These are phyloP conservation scores for Plemyria rubiginata DNA, from an alignment of 2,888 invertebrate genomes.

Conservation along the genomic window DNA sequence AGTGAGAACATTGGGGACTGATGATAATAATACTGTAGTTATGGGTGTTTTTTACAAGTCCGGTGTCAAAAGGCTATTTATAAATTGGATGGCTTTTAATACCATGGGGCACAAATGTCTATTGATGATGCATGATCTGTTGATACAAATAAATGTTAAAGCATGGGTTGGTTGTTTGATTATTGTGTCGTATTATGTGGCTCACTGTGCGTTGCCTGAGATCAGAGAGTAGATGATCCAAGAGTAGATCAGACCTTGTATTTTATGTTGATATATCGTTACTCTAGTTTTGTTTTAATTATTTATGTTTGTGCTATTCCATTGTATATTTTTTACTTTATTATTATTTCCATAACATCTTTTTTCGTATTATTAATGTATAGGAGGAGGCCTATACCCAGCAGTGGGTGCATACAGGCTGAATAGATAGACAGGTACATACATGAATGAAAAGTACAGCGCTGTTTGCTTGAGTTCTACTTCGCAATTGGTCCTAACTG, in stretches of 20 bases:
- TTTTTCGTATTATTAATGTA: neutral
- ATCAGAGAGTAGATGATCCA: slow-evolving; percentile 63
- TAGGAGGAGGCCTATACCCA: no score
- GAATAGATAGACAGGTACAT: no score
- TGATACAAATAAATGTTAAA: slow-evolving; percentile 39
- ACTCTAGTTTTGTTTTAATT: slow-evolving; percentile 14
- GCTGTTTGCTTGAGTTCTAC: neutral
- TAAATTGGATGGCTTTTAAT: neutral
- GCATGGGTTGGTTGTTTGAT: slow-evolving; percentile 51
- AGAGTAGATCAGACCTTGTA: slow-evolving; percentile 72
- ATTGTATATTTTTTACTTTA: slow-evolving; percentile 20
- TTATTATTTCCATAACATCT: slow-evolving; percentile 3
- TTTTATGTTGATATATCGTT: slow-evolving; percentile 41
- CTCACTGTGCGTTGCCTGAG: slow-evolving; percentile 76
- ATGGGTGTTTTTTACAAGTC: neutral
- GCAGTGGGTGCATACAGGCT: no score
- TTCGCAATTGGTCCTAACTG: slow-evolving; percentile 12
- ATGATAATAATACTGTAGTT: neutral
- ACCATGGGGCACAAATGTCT: neutral
- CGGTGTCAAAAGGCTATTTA: neutral
- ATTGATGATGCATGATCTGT: slow-evolving; percentile 37
- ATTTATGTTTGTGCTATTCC: slow-evolving; percentile 26
- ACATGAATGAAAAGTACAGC: neutral
- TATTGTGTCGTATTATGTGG: slow-evolving; percentile 52
- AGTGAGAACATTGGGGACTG: neutral